Evolutionary conservation across 2,888 invertebrate species (phyloP).

Genomic region (Girardia tigrina): DNA sequence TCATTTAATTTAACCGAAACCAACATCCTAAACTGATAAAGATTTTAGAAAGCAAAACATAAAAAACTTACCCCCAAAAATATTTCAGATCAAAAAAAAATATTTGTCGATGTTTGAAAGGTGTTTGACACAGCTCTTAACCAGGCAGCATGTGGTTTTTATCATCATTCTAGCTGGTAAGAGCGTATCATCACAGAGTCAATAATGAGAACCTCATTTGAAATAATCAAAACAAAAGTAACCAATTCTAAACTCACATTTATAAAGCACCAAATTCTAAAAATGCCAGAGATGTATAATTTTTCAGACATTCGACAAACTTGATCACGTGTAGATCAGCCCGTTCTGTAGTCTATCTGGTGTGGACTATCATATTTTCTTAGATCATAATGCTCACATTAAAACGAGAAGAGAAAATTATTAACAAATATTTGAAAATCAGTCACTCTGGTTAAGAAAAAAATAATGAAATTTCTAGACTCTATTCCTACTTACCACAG

Average conservation of each 20-base stretch:
- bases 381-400: constrained; percentile 23
- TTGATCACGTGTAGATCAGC: constrained; percentile 16
- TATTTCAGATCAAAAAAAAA: no score
- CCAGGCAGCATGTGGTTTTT: constrained; percentile 15
- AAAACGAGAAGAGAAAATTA: constrained; percentile 13
- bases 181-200: constrained; percentile 13
- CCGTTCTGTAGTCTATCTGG: constrained; percentile 8
- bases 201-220: not conserved
- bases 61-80: no score
- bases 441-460: not conserved
- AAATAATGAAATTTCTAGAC: constrained; percentile 23
- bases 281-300: constrained; percentile 20
- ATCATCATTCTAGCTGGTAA: constrained; percentile 17
- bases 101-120: not conserved
- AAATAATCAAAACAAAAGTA: not conserved
- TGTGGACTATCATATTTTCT: constrained; percentile 19
- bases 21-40: no score
- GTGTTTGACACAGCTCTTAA: constrained; percentile 23
- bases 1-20: no score
- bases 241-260: not conserved
- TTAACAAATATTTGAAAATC: not conserved
- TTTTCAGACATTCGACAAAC: constrained; percentile 18
- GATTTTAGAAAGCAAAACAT: no score
- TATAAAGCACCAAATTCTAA: constrained; percentile 23
- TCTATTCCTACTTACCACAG: constrained; percentile 1